These are phyloP conservation scores for Bovichtus variegatus DNA, from an alignment of 2,797 vertebrate species.

Conservation along the genomic window DNA sequence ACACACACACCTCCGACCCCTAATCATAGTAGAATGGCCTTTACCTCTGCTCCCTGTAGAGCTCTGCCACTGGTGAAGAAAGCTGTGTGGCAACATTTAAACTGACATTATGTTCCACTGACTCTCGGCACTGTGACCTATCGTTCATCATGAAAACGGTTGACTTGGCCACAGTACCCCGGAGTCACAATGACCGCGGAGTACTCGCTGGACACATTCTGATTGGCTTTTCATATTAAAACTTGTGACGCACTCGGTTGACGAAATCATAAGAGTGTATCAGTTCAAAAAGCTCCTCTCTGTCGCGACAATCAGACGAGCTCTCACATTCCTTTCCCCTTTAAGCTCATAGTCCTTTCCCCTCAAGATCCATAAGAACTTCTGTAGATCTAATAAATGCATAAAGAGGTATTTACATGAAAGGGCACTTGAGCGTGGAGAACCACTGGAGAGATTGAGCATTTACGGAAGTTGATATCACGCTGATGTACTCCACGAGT, in stretches of 20 bases:
- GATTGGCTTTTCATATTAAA: slow-evolving; percentile 68
- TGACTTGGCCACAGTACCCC: slow-evolving; percentile 74
- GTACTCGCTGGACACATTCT: slow-evolving; percentile 45
- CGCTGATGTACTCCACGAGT: slow-evolving; percentile 24
- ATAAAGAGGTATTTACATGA: slow-evolving; percentile 60
- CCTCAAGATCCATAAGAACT: slow-evolving; percentile 25
- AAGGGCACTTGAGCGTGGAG: slow-evolving; percentile 52
- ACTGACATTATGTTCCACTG: slow-evolving; percentile 78
- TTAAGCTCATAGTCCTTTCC: slow-evolving; percentile 31
- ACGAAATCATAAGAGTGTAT: slow-evolving; percentile 48
- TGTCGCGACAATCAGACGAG: slow-evolving; percentile 71
- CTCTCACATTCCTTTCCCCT: slow-evolving; percentile 30
- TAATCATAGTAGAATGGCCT: slow-evolving; percentile 81
- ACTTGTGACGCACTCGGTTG: slow-evolving; percentile 37
- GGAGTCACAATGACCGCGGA: slow-evolving; percentile 65
- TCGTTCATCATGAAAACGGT: slow-evolving; percentile 77
- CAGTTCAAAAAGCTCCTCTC: slow-evolving; percentile 48
- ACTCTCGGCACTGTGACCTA: slow-evolving; percentile 83
- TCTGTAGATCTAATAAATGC: slow-evolving; percentile 57
- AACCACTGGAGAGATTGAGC: slow-evolving; percentile 37
- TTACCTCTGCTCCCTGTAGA: slow-evolving; percentile 78
- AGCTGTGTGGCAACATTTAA: slow-evolving; percentile 78
- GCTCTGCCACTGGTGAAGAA: slow-evolving; percentile 69
- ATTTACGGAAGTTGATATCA: slow-evolving; percentile 39
- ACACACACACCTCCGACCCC: slow-evolving; percentile 70